A percentile compares a stretch with the other conserved stretches of the same genome.
These are phyloP conservation scores for Saturnia pavonia DNA, from an alignment of 2,888 invertebrate genomes.

Conservation along the genomic window DNA sequence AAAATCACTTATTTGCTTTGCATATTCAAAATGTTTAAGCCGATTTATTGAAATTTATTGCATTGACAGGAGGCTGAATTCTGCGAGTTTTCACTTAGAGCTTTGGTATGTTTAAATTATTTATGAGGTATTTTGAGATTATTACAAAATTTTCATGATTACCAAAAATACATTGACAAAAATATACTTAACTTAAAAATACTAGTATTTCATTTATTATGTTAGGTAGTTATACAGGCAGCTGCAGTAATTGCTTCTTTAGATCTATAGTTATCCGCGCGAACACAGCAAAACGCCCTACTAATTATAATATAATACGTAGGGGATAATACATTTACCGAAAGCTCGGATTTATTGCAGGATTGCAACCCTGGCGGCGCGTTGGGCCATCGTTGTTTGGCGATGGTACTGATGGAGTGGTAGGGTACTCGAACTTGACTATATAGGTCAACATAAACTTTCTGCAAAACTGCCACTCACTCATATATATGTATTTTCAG, in stretches of 20 bases:
- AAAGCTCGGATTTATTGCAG: not conserved
- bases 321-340: not conserved
- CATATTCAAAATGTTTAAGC: slow-evolving; percentile 17
- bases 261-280: too few species aligned
- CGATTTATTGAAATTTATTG: slow-evolving; percentile 19
- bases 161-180: not conserved
- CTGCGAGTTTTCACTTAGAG: not conserved
- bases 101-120: not conserved
- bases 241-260: too few species aligned
- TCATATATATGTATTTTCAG: too few species aligned
- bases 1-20: slow-evolving; percentile 14
- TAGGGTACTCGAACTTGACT: too few species aligned
- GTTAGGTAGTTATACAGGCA: too few species aligned
- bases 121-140: slow-evolving; percentile 7
- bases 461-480: not conserved
- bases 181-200: not conserved
- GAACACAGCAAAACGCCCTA: too few species aligned
- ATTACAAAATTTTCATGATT: not conserved
- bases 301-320: too few species aligned
- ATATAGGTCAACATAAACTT: not conserved
- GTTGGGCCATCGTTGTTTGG: not conserved
- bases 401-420: too few species aligned
- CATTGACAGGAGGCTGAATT: not conserved
- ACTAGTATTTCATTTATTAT: not conserved
- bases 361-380: not conserved